Evolutionary conservation across 2,888 invertebrate species (phyloP), one percentile per base, ranked within the genome.

Genomic region (Rhingia campestris): DNA sequence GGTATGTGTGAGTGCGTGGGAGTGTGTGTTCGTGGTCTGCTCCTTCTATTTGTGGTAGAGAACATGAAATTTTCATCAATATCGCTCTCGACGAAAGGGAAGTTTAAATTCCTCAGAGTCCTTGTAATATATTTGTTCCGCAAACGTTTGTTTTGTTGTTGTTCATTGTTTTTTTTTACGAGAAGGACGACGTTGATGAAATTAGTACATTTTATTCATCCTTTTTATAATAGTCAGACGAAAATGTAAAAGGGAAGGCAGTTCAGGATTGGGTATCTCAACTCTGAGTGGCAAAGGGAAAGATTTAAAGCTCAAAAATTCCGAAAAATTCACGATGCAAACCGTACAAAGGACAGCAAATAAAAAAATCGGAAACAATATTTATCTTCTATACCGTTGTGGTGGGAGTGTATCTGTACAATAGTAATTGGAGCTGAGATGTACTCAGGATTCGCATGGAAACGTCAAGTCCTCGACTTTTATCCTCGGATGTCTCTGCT

Each of bases 1-100:
- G 22, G 9, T 54, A 54, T 67, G n/a, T 30, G 53, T 49, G 22
- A 2, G 22, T 22, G 22, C 22, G 22, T 22, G 22, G 22, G 22
- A 22, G 22, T 22, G 22, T 22, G 22, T 22, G 22, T 2, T 22
- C 14, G 37, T 47, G 58, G 66, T 67, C 47, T 32, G 41, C 54
- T 66, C 47, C 72, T 51, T 43, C 14, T 45, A 7, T 7, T 47
- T 22, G 14, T 47, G 47, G 9, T 43, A 41, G 33, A 61, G 64
- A 30, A 70, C 72, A 76, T 72, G 72, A 54, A 73, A 66, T 67
- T 73, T 77, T 73, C 67, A 82, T 82, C 56, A 61, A 75, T 81
- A 51, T 70, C 54, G 43, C 32, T 56, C 61, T 37, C 39, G 32
- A 43, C n/a, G 39, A 14, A 33, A 54, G 12, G 9, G 39, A 56